Conservation (phyloP, 1,140 invertebrate species). For the Zaprionus capensis region DNA sequence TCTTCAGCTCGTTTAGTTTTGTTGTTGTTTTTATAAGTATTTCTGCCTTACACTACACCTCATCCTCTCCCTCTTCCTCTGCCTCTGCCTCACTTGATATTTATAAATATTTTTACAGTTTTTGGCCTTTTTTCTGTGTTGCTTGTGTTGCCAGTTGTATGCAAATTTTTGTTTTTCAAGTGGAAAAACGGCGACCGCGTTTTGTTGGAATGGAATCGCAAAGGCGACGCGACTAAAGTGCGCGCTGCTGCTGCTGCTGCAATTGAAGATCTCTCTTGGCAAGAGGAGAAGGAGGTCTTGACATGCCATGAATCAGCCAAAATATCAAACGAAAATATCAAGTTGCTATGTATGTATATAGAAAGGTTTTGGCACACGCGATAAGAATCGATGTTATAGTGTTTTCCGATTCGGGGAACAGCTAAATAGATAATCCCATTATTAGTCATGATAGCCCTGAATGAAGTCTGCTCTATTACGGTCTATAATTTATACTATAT, state of each 20-base stretch:
- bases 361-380: not conserved
- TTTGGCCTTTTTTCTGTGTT: constrained; percentile 43
- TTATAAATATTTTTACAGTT: constrained; percentile 75
- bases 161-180: constrained; percentile 65
- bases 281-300: not conserved
- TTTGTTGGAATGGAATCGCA: constrained; percentile 6
- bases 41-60: constrained; percentile 9
- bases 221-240: not conserved
- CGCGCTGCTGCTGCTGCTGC: not conserved
- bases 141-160: constrained; percentile 55
- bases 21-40: constrained; percentile 53
- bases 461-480: not conserved
- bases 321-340: not conserved
- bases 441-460: not conserved
- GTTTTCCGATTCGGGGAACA: not conserved
- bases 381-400: not conserved
- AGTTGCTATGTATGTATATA: not conserved
- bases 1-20: constrained; percentile 36
- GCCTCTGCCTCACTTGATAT: constrained; percentile 45
- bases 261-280: constrained; percentile 1
- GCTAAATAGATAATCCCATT: no score
- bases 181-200: constrained; percentile 41
- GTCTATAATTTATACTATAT: no score
- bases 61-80: not conserved
- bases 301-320: constrained; percentile 9